Conservation (phyloP, 2,113 vertebrate species). For the Himantopus leucocephalus region DNA sequence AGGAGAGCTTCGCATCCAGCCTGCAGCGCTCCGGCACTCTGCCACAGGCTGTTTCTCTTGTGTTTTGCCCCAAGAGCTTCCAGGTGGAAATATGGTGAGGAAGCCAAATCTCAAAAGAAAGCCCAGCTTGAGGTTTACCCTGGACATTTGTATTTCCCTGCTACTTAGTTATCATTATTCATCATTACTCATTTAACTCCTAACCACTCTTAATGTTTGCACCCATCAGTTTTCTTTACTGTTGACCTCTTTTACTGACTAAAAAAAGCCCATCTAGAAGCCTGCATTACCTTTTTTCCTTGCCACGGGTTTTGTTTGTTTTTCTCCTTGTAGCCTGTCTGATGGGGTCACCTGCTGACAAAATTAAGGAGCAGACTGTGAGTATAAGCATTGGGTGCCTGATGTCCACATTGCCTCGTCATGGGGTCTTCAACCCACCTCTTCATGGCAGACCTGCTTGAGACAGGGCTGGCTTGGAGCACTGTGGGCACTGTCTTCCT, state of each 20-base stretch:
- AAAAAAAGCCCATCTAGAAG: background rate
- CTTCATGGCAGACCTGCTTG: too few relatives aligned
- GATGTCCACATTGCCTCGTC: background rate
- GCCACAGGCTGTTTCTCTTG: background rate
- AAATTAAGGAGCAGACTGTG: background rate
- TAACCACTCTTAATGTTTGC: background rate
- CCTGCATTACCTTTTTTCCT: background rate
- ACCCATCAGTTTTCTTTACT: background rate
- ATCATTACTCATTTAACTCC: background rate
- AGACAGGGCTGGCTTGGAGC: too few relatives aligned
- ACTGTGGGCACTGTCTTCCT: too few relatives aligned
- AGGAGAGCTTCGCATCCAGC: background rate
- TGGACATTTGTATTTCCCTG: background rate
- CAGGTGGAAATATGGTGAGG: background rate
- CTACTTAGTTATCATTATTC: background rate
- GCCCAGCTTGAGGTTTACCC: background rate
- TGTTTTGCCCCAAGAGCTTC: background rate
- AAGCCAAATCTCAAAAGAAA: background rate
- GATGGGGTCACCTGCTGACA: background rate
- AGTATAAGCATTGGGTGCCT: accelerated
- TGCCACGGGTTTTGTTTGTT: background rate
- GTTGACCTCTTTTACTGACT: background rate
- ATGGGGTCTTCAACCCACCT: background rate
- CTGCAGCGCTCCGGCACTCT: background rate
- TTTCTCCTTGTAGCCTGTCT: background rate